Percentiles rank a stretch among this genome's conserved stretches.
Evolutionary conservation across 1,140 invertebrate species (phyloP).

Genomic region (Augochlora pura): DNA sequence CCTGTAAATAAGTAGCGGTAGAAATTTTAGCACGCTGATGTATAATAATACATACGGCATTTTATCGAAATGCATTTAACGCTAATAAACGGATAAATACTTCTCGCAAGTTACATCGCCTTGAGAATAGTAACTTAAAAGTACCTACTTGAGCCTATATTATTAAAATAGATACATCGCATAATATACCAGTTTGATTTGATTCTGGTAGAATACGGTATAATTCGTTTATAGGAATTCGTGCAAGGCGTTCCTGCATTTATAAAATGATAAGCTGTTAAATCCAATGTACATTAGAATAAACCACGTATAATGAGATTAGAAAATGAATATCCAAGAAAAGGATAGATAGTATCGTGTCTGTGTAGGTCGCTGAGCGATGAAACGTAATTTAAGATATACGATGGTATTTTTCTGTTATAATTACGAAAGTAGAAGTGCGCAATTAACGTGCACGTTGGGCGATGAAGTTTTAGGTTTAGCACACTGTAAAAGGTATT

Average conservation of each 20-base stretch:
- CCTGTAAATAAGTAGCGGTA: too few species aligned
- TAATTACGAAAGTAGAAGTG: not conserved
- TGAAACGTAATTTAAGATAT: slow-evolving; percentile 2
- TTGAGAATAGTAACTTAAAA: not conserved
- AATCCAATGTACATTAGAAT: not conserved
- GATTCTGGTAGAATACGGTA: not conserved
- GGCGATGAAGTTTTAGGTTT: not conserved
- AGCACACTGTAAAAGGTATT: slow-evolving; percentile 12
- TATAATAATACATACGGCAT: not conserved
- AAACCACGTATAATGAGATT: not conserved
- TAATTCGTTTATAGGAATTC: not conserved
- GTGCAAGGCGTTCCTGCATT: not conserved
- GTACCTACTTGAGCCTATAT: too few species aligned
- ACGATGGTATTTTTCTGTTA: slow-evolving; percentile 1
- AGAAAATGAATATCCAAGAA: not conserved
- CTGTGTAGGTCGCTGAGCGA: slow-evolving; percentile 5
- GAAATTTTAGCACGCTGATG: not conserved
- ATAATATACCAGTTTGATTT: not conserved
- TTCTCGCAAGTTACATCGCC: not conserved
- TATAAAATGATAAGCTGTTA: not conserved
- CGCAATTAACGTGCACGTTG: slow-evolving; percentile 12
- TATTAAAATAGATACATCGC: not conserved
- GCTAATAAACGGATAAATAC: not conserved
- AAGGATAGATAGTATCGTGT: slow-evolving; percentile 25
- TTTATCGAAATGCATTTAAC: not conserved